These are phyloP conservation scores for Bambusicola thoracicus DNA, from an alignment of 2,113 vertebrate genomes.

Conservation along the genomic window DNA sequence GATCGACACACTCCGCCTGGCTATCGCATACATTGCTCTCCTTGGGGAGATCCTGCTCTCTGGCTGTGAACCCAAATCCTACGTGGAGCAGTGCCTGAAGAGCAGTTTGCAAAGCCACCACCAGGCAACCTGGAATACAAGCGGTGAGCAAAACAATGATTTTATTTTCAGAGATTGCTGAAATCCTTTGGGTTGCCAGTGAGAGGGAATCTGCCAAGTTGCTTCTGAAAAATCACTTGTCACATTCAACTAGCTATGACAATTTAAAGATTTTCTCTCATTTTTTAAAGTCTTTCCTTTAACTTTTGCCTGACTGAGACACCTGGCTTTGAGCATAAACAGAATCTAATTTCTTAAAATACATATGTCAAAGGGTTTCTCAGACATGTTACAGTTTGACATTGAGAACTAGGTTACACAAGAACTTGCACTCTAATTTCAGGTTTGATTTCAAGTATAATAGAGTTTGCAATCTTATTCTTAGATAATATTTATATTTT, in stretches of 20 bases:
- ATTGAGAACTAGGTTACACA: neutral
- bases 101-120: slow-evolving; percentile 73
- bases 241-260: accelerated
- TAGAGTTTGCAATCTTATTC: neutral
- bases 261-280: neutral
- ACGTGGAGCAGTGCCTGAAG: slow-evolving; percentile 81
- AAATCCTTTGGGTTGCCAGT: accelerated
- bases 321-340: neutral
- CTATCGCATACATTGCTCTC: slow-evolving; percentile 84
- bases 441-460: neutral
- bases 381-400: neutral
- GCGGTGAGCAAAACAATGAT: slow-evolving; percentile 68
- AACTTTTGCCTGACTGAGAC: neutral
- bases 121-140: slow-evolving; percentile 83
- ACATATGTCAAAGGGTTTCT: neutral
- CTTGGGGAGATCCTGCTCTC: slow-evolving; percentile 83
- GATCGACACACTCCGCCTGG: slow-evolving; percentile 80
- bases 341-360: neutral
- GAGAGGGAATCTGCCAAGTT: accelerated
- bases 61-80: slow-evolving; percentile 79
- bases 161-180: accelerated
- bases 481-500: neutral
- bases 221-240: accelerated
- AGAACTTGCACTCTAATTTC: neutral
- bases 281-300: neutral